Conservation (phyloP, 1,140 invertebrate genomes). For the Neelides sp. region DNA sequence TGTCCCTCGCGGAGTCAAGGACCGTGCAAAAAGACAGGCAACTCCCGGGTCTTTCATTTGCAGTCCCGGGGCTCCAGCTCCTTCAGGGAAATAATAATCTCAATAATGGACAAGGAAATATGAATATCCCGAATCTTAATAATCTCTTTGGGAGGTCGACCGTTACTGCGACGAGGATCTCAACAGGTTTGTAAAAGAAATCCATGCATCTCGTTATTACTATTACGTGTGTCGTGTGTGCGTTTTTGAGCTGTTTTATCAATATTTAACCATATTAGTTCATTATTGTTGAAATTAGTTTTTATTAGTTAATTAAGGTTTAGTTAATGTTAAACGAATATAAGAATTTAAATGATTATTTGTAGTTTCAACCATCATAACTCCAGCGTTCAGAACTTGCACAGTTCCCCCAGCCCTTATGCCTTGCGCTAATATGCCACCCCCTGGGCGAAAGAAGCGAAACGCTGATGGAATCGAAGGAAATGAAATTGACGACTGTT, state of each 20-base stretch:
- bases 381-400: constrained; percentile 5
- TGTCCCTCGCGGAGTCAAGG: no score
- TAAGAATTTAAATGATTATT: no score
- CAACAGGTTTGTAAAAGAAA: constrained; percentile 7
- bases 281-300: no score
- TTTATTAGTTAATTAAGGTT: background rate
- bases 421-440: constrained; percentile 7
- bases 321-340: no score
- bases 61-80: constrained; percentile 4
- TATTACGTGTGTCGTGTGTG: background rate
- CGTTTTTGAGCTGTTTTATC: background rate
- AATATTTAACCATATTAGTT: background rate
- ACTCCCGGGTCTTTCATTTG: constrained; percentile 5
- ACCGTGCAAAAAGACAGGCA: background rate
- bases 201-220: background rate
- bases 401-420: background rate
- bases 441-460: constrained; percentile 5
- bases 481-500: no score
- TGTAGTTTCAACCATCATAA: constrained; percentile 7
- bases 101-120: background rate
- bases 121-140: no score
- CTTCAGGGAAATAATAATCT: background rate
- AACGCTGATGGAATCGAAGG: background rate
- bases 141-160: constrained; percentile 10
- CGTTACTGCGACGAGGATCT: constrained; percentile 1